A percentile compares a stretch with the other conserved stretches of the same genome.
Evolutionary conservation across 2,888 invertebrate genomes (phyloP).

Genomic region (Calliphora vomitoria): DNA sequence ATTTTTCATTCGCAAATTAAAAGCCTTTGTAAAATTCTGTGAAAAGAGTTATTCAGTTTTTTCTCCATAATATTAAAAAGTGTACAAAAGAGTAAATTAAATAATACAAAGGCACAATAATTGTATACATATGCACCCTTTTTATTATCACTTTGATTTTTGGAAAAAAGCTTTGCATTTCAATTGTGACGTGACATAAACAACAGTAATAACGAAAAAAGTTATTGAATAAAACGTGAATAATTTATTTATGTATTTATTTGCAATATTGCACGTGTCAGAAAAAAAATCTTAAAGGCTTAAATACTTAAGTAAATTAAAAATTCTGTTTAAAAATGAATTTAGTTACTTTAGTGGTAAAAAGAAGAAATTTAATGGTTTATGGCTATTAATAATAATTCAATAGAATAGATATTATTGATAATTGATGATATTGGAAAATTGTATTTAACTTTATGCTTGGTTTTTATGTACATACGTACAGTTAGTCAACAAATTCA

Average conservation of each 20-base stretch:
- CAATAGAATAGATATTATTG: too few species aligned
- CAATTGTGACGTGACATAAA: neutral
- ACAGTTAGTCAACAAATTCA: too few species aligned
- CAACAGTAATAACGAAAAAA: neutral
- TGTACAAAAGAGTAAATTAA: constrained; percentile 14
- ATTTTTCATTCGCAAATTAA: neutral
- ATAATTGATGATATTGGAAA: too few species aligned
- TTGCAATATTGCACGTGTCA: neutral
- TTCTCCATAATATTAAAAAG: neutral
- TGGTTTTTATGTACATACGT: neutral
- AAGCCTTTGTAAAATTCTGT: neutral
- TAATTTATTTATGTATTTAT: neutral
- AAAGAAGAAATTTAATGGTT: neutral
- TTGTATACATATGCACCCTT: constrained; percentile 7
- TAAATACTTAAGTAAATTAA: neutral
- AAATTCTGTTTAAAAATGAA: neutral
- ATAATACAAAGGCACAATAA: constrained; percentile 8
- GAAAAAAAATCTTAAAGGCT: neutral
- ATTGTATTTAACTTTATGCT: too few species aligned
- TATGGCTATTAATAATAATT: too few species aligned
- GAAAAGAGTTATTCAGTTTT: neutral
- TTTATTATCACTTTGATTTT: constrained; percentile 13
- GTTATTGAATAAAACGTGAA: neutral
- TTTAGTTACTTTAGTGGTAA: neutral
- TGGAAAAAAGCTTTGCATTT: neutral